Evolutionary conservation across 2,113 vertebrate species (phyloP), one percentile per base, ranked within the genome.

Genomic region (Prinia subflava): DNA sequence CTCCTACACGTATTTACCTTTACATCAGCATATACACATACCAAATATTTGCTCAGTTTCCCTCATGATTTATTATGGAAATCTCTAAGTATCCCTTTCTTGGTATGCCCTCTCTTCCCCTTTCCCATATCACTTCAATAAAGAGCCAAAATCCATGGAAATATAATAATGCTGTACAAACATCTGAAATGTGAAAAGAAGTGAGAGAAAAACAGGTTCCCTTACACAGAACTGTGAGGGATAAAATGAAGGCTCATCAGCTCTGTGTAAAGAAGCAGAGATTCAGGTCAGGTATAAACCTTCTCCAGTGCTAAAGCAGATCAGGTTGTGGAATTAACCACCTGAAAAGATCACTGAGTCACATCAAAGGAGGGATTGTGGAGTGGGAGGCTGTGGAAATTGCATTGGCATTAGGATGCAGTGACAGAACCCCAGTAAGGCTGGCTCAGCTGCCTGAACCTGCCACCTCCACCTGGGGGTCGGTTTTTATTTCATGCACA

Each of bases 201-300:
- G 35, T 1, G 7, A 30, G 57, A 68, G 76, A 59, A 78, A 93
- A 91, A 35, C 41, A 49, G 49, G 71, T 89, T 87, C 0, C 2
- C 52, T 86, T 59, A 62, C 37, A 35, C 41, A 22, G 52, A 94
- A 49, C 42, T 55, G 37, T 64, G 67, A 83, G 46, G 62, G 46
- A 78, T 91, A 80, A 94, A 89, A 83, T 62, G 70, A 96, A 87
- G 63, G 37, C 75, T 90, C 67, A 50, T 85, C 78, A 65, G 42
- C 63, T 79, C 46, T 91, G 18, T 42, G 73, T 84, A 92, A 94
- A 91, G 87, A 91, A 84, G n/a, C 49, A 89, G 53, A 84, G 53
- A 91, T 91, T 96, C 81, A 82, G 67, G 78, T 95, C 91, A 91
- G 67, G 65, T 84, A 91, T 83, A 89, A 95, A 92, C 21, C 2